phyloP scores from a whole-genome alignment of 2,888 invertebrate species.

The Byasa hedistus region DNA sequence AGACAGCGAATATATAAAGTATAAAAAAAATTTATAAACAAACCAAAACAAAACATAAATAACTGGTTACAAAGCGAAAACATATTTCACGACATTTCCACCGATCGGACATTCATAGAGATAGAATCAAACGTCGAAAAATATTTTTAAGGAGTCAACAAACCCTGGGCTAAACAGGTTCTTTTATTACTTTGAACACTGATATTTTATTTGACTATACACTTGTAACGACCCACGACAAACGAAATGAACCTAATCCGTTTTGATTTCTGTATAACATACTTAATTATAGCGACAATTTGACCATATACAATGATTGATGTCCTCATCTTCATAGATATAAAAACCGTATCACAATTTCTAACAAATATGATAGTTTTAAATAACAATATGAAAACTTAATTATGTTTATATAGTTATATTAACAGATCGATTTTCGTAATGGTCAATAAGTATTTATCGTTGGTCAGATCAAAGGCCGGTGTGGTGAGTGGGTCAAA shows the following conservation, averaged over 20 bases:
- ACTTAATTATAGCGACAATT: slow-evolving; percentile 20
- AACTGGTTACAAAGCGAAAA: not conserved
- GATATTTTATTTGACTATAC: slow-evolving; percentile 64
- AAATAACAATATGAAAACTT: not conserved
- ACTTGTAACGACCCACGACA: slow-evolving; percentile 38
- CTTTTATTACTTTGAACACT: slow-evolving; percentile 69
- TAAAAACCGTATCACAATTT: not conserved
- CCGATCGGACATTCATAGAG: slow-evolving; percentile 41
- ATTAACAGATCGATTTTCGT: slow-evolving; percentile 6
- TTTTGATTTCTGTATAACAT: slow-evolving; percentile 33
- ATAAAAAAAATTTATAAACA: not conserved
- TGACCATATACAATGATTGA: slow-evolving; percentile 3
- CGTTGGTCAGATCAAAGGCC: slow-evolving; percentile 7
- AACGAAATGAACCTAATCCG: slow-evolving; percentile 35
- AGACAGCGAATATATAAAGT: not conserved
- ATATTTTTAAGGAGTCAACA: slow-evolving; percentile 73
- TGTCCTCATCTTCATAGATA: not conserved
- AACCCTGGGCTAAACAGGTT: slow-evolving; percentile 68
- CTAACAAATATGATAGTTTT: not conserved
- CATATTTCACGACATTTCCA: slow-evolving; percentile 28
- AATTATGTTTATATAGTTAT: not conserved
- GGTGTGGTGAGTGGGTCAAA: slow-evolving; percentile 62
- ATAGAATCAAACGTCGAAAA: slow-evolving; percentile 52
- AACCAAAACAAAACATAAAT: not conserved
- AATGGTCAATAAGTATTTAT: slow-evolving; percentile 5